Percentiles rank a stretch among this genome's conserved stretches.
Conservation (phyloP, 2,888 invertebrate species). For the Hyposoter dolosus region DNA sequence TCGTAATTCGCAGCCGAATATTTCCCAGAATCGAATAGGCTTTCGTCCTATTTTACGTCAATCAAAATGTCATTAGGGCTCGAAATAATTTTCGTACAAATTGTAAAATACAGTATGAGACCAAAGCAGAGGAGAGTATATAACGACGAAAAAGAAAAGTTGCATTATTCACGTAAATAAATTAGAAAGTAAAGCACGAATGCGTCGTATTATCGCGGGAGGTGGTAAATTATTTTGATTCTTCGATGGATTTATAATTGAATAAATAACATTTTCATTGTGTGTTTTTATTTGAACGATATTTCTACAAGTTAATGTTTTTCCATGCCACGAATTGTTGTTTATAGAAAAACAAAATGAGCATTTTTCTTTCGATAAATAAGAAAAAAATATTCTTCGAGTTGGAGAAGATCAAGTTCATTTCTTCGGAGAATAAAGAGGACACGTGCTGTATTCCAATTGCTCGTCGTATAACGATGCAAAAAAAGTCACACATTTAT, state of each 20-base stretch:
- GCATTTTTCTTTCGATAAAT: neutral
- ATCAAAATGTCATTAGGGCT: constrained; percentile 31
- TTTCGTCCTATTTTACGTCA: constrained; percentile 1
- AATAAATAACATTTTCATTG: neutral
- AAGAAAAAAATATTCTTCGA: neutral
- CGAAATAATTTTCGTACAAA: neutral
- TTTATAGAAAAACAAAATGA: neutral
- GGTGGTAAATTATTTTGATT: neutral
- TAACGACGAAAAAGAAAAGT: neutral
- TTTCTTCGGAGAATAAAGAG: constrained; percentile 26
- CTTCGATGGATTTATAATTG: neutral
- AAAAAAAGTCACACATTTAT: constrained; percentile 44
- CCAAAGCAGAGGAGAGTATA: neutral
- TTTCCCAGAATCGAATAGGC: neutral
- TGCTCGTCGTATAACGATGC: constrained; percentile 16
- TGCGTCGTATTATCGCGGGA: neutral
- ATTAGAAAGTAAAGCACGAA: neutral
- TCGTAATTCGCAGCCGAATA: neutral
- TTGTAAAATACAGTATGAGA: neutral
- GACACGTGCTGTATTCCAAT: constrained; percentile 23
- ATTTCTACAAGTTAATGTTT: neutral
- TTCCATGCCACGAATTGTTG: neutral
- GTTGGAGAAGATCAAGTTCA: neutral
- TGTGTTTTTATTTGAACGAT: neutral
- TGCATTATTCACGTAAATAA: neutral